Conservation (phyloP, 1,140 invertebrate genomes). For the Drosophila nebulosa region DNA sequence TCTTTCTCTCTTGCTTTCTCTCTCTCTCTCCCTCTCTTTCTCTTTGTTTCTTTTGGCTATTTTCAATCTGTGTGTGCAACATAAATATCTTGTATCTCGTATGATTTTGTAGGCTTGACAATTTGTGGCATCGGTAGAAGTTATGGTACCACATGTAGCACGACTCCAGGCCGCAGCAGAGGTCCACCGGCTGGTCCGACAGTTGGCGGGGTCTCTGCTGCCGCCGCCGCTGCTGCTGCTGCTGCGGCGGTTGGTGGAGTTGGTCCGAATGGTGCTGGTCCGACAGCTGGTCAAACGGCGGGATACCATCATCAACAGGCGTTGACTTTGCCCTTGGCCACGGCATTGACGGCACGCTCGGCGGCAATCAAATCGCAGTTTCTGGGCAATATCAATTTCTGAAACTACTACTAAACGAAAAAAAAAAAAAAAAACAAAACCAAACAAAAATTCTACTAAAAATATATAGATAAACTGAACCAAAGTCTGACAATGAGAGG, state of each 20-base stretch:
- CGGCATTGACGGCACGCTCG: constrained; percentile 73
- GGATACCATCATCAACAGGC: constrained; percentile 77
- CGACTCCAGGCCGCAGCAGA: constrained; percentile 67
- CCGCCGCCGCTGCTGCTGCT: constrained; percentile 37
- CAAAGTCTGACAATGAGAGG: constrained; percentile 16
- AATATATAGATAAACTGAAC: background rate
- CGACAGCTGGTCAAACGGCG: constrained; percentile 58
- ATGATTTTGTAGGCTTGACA: constrained; percentile 80
- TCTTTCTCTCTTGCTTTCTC: constrained; percentile 18
- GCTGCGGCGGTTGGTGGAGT: constrained; percentile 39
- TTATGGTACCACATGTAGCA: constrained; percentile 78
- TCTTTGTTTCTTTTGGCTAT: constrained; percentile 34
- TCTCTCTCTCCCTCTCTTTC: constrained; percentile 1
- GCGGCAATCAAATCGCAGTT: constrained; percentile 80
- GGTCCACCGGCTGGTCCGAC: constrained; percentile 37
- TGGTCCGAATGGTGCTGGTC: constrained; percentile 27
- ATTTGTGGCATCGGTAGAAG: constrained; percentile 81
- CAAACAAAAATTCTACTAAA: background rate
- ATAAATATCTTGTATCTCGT: constrained; percentile 63
- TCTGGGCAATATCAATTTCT: constrained; percentile 80
- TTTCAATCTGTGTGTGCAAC: background rate
- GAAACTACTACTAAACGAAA: constrained; percentile 33
- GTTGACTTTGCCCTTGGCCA: constrained; percentile 72
- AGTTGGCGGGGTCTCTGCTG: constrained; percentile 21
- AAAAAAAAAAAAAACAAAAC: background rate